Evolutionary conservation across 2,113 vertebrate species (phyloP).

Genomic region (Daboia siamensis): DNA sequence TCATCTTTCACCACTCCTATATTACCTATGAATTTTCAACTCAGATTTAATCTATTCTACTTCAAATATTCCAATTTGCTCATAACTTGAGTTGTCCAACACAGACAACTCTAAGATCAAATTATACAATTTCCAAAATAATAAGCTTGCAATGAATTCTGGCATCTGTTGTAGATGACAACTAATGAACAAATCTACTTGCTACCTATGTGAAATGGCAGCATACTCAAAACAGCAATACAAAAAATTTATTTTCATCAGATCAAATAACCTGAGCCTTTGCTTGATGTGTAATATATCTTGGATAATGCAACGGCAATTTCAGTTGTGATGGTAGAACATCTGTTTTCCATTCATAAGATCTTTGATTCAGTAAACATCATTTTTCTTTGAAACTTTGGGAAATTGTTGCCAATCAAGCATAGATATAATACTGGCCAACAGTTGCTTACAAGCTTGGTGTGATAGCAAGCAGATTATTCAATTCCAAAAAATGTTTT

Average conservation of each 20-base stretch:
- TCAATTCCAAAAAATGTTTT: not conserved
- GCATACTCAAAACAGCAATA: not conserved
- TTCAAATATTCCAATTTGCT: not conserved
- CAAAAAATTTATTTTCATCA: not conserved
- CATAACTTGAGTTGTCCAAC: not conserved
- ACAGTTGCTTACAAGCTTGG: not conserved
- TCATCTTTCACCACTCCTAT: not conserved
- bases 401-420: not conserved
- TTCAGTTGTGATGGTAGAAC: not conserved
- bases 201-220: not conserved
- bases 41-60: not conserved
- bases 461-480: not conserved
- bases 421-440: not conserved
- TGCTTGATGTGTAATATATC: not conserved
- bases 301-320: not conserved
- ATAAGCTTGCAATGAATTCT: not conserved
- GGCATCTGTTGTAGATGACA: not conserved
- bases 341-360: not conserved
- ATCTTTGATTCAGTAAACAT: not conserved
- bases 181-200: not conserved
- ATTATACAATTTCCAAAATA: not conserved
- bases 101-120: not conserved
- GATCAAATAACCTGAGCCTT: not conserved
- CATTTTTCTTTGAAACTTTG: not conserved
- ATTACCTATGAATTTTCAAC: not conserved